Conservation (phyloP, 2,888 invertebrate genomes). For the Cloeon dipterum region DNA sequence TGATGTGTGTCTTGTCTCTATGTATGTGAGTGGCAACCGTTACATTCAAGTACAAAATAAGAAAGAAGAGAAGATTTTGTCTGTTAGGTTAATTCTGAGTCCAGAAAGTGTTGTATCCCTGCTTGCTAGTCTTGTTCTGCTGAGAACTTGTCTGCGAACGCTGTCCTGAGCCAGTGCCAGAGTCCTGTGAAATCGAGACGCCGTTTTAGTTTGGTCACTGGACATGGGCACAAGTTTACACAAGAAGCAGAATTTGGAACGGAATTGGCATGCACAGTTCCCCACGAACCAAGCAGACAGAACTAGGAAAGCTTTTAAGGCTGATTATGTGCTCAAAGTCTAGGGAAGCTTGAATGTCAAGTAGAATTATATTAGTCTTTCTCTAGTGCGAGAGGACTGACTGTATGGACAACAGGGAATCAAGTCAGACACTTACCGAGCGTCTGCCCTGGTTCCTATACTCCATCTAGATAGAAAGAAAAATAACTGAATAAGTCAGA, state of each 20-base stretch:
- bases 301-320: too few species aligned
- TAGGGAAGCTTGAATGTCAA: too few species aligned
- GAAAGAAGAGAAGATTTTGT: conserved; percentile 1
- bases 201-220: neutral
- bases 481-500: conserved; percentile 1
- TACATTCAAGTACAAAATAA: conserved; percentile 2
- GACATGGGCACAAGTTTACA: neutral
- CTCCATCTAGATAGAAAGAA: conserved; percentile 9
- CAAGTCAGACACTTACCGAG: conserved; percentile 9
- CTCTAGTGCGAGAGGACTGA: too few species aligned
- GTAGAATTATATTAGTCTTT: too few species aligned
- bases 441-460: conserved; percentile 10
- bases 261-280: too few species aligned
- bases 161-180: conserved; percentile 25
- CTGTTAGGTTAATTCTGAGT: conserved; percentile 9
- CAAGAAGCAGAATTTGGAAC: neutral
- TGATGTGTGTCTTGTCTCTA: neutral
- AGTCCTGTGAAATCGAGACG: conserved; percentile 28
- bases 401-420: neutral
- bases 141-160: conserved; percentile 27
- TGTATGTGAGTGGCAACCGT: too few species aligned
- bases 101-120: conserved; percentile 21
- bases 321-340: too few species aligned
- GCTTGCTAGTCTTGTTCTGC: conserved; percentile 28
- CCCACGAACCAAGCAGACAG: too few species aligned